Evolutionary conservation across 2,888 invertebrate genomes (phyloP).

Genomic region (Troides aeacus): DNA sequence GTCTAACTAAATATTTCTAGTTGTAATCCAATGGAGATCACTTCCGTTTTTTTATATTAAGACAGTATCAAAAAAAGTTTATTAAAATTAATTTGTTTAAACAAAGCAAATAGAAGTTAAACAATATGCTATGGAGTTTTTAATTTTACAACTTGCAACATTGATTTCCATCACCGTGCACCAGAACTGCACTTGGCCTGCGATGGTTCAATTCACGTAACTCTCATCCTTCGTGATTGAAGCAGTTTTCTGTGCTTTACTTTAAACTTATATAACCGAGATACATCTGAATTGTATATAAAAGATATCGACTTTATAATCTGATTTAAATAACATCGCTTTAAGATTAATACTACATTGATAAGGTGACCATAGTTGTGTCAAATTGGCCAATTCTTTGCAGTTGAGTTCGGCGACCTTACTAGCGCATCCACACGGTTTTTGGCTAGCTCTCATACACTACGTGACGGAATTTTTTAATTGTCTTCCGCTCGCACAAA

Average conservation of each 20-base stretch:
- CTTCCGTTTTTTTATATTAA: no score
- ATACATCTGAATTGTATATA: neutral
- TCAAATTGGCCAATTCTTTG: slow-evolving; percentile 38
- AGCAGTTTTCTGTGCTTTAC: neutral
- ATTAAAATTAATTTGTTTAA: no score
- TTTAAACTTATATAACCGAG: neutral
- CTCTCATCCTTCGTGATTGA: no score
- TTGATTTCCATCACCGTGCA: no score
- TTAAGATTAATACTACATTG: slow-evolving; percentile 9
- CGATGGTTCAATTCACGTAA: no score
- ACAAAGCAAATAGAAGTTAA: no score
- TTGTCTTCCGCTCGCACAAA: slow-evolving; percentile 53
- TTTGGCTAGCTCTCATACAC: slow-evolving; percentile 63
- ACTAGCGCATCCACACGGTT: slow-evolving; percentile 54
- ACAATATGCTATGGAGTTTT: no score
- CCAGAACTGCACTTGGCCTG: no score
- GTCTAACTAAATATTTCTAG: no score
- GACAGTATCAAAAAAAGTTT: no score
- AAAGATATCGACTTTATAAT: neutral
- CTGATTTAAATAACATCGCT: slow-evolving; percentile 9
- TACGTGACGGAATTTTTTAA: slow-evolving; percentile 72
- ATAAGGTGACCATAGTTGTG: slow-evolving; percentile 16
- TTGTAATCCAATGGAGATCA: no score
- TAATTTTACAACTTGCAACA: no score
- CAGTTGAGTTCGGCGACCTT: slow-evolving; percentile 52